A percentile compares a stretch with the other conserved stretches of the same genome.
phyloP scores from a whole-genome alignment of 1,140 invertebrate genomes.

The Drosophila ficusphila region DNA sequence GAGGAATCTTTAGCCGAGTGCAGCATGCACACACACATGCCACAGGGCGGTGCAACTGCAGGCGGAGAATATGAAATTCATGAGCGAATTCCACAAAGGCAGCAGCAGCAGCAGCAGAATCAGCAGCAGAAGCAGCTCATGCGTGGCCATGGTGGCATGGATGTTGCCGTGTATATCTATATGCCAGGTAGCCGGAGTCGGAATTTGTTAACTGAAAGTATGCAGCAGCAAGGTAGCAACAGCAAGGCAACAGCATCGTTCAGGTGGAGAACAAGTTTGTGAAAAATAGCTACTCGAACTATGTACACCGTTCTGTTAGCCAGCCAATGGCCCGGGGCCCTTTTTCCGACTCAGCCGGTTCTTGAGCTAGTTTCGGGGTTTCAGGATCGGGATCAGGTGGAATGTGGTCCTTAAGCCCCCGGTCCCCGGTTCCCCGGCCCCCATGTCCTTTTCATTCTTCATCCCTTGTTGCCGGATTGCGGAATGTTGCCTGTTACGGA shows the following conservation, averaged over 20 bases:
- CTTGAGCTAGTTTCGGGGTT: slow-evolving; percentile 30
- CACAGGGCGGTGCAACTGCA: slow-evolving; percentile 13
- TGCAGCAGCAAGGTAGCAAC: slow-evolving; percentile 37
- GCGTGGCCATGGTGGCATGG: not conserved
- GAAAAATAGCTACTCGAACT: slow-evolving; percentile 66
- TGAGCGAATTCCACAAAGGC: slow-evolving; percentile 60
- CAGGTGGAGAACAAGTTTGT: slow-evolving; percentile 31
- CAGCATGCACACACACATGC: not conserved
- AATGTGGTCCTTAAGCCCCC: slow-evolving; percentile 21
- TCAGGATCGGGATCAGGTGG: slow-evolving; percentile 17
- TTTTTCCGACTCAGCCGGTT: slow-evolving; percentile 24
- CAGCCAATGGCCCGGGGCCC: slow-evolving; percentile 11
- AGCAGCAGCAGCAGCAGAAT: slow-evolving; percentile 8
- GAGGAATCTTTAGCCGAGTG: not conserved
- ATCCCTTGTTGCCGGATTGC: slow-evolving; percentile 29
- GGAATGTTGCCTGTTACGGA: slow-evolving; percentile 46
- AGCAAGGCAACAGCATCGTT: slow-evolving; percentile 9
- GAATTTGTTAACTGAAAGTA: slow-evolving; percentile 71
- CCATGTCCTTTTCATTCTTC: not conserved
- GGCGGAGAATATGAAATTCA: slow-evolving; percentile 69
- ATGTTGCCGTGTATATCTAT: not conserved
- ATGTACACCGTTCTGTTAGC: slow-evolving; percentile 46
- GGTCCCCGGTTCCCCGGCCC: not conserved
- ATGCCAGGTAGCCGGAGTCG: slow-evolving; percentile 12
- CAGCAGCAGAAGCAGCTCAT: slow-evolving; percentile 39